Evolutionary conservation across 2,888 invertebrate genomes (phyloP).

Genomic region (Lepidochrysops patricia): DNA sequence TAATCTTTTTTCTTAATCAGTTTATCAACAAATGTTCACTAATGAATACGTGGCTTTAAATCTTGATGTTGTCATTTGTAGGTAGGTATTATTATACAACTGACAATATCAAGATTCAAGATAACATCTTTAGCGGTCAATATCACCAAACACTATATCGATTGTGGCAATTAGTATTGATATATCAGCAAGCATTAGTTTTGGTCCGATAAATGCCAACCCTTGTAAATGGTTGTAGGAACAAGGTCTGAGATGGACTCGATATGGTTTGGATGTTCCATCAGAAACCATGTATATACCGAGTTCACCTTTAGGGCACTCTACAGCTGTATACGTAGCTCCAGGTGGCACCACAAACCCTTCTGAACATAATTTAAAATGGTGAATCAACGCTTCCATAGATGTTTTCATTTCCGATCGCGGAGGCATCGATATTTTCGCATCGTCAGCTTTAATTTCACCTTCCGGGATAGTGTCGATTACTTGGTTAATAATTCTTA

Average conservation of each 20-base stretch:
- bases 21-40: no score
- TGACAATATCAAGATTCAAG: neutral
- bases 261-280: constrained; percentile 83
- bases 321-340: constrained; percentile 83
- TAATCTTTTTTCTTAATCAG: no score
- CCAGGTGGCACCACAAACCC: constrained; percentile 91
- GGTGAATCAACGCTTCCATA: constrained; percentile 93
- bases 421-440: constrained; percentile 83
- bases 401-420: constrained; percentile 88
- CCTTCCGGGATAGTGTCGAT: constrained; percentile 88
- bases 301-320: constrained; percentile 91
- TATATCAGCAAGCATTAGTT: constrained; percentile 84
- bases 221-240: constrained; percentile 78
- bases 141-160: constrained; percentile 77
- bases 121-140: constrained; percentile 63
- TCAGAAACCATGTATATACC: constrained; percentile 91
- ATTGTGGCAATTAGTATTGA: constrained; percentile 83
- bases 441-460: constrained; percentile 85
- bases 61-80: no score
- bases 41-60: no score
- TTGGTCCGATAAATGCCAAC: constrained; percentile 75
- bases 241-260: constrained; percentile 75
- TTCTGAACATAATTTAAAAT: constrained; percentile 89
- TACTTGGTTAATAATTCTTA: constrained; percentile 86
- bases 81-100: no score